Conservation (phyloP, 2,113 vertebrate genomes). For the Otolemur garnettii region DNA sequence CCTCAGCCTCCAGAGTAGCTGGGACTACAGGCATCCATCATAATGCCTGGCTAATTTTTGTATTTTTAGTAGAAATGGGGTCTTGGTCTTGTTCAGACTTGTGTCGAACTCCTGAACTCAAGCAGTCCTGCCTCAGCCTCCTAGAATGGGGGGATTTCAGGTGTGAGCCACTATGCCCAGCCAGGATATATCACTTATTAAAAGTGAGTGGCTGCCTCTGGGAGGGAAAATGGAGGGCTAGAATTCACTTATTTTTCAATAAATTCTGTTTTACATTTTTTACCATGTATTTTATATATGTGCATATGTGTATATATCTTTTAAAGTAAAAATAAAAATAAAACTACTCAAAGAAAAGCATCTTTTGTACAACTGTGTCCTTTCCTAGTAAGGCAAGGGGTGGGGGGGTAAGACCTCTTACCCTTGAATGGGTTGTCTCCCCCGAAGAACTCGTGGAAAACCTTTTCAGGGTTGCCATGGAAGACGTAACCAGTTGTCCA, state of each 20-base stretch:
- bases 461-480: constrained; percentile 93
- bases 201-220: neutral
- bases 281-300: neutral
- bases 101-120: no score
- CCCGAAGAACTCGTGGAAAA: constrained; percentile 96
- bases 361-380: neutral
- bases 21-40: no score
- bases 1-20: no score
- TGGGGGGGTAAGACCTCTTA: constrained; percentile 40
- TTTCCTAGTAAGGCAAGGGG: neutral
- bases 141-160: no score
- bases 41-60: no score
- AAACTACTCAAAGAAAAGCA: neutral
- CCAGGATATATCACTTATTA: neutral
- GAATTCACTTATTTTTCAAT: constrained; percentile 39
- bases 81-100: no score
- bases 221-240: neutral
- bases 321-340: neutral
- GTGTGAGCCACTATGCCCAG: no score
- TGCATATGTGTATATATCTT: neutral
- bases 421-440: constrained; percentile 97
- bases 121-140: no score
- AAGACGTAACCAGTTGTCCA: constrained; percentile 94
- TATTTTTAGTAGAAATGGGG: no score
- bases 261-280: neutral